Percentiles rank a stretch among this genome's conserved stretches.
Conservation (phyloP, 2,797 vertebrate species). For the Ataeniobius toweri region DNA sequence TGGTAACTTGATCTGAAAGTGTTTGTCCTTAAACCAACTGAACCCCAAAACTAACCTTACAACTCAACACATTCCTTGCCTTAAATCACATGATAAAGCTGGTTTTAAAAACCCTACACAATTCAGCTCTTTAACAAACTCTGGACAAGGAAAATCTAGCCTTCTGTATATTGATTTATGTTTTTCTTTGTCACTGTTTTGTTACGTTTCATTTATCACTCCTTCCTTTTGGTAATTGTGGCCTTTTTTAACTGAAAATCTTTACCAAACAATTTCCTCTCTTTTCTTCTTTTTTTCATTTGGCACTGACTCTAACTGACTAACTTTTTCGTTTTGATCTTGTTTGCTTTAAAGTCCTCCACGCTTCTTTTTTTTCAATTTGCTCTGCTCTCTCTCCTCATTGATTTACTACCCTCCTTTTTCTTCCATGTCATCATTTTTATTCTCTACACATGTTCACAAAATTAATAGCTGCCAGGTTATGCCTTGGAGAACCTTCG, state of each 20-base stretch:
- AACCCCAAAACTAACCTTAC: background rate
- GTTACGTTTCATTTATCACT: conserved; percentile 5
- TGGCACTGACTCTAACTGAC: background rate
- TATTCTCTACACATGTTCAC: conserved; percentile 40
- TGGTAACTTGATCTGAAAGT: background rate
- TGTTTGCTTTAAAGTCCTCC: conserved; percentile 19
- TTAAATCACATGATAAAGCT: background rate
- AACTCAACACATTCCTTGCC: background rate
- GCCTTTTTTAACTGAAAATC: conserved; percentile 1
- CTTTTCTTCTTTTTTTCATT: conserved; percentile 1
- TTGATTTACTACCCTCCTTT: conserved; percentile 39
- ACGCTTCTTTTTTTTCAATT: conserved; percentile 14
- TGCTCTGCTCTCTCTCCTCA: conserved; percentile 10
- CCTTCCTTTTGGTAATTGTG: conserved; percentile 1
- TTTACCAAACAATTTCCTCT: conserved; percentile 11
- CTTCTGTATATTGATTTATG: background rate
- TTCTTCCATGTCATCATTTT: conserved; percentile 39
- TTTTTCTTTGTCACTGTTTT: conserved; percentile 4
- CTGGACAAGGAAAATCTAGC: conserved; percentile 1
- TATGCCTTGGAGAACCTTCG: conserved; percentile 36
- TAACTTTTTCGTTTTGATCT: conserved; percentile 16
- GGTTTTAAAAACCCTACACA: background rate
- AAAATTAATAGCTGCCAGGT: conserved; percentile 62
- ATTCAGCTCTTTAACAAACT: background rate
- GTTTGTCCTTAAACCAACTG: background rate